Percentiles rank a stretch among this genome's conserved stretches.
Conservation (phyloP, 1,140 invertebrate genomes). For the Myzus persicae region DNA sequence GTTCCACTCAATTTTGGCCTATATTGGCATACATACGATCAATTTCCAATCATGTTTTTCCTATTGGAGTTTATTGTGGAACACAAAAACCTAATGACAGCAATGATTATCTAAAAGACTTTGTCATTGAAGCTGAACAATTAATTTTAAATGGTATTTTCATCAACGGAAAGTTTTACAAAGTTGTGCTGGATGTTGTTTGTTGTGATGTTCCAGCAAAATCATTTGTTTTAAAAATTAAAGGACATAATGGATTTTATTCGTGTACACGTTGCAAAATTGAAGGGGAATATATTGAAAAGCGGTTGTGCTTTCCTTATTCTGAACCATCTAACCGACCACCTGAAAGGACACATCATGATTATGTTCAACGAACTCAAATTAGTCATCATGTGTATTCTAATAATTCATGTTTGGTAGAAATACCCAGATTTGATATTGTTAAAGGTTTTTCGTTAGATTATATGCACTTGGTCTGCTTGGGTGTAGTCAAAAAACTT, state of each 20-base stretch:
- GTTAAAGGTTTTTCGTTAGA: constrained; percentile 64
- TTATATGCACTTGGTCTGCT: constrained; percentile 59
- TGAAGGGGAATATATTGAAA: constrained; percentile 18
- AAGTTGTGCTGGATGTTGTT: constrained; percentile 60
- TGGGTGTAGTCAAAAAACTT: constrained; percentile 65
- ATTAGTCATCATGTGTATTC: not conserved
- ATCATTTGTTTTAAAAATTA: constrained; percentile 60
- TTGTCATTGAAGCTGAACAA: constrained; percentile 59
- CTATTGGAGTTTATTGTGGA: constrained; percentile 62
- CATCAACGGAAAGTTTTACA: constrained; percentile 38
- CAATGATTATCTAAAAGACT: constrained; percentile 61
- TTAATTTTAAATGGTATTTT: constrained; percentile 59
- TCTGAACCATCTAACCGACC: constrained; percentile 10
- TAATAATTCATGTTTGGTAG: not conserved
- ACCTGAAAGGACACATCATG: not conserved
- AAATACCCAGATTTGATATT: constrained; percentile 61
- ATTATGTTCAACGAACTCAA: not conserved
- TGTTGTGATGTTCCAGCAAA: constrained; percentile 62
- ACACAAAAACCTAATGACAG: constrained; percentile 60
- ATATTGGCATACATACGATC: not conserved
- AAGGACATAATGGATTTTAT: constrained; percentile 59
- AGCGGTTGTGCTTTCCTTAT: constrained; percentile 30
- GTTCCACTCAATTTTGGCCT: constrained; percentile 32
- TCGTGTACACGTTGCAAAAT: constrained; percentile 61
- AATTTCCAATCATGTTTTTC: not conserved